These are phyloP conservation scores for Pristiophorus japonicus DNA, from an alignment of 2,113 vertebrate genomes.

Conservation along the genomic window DNA sequence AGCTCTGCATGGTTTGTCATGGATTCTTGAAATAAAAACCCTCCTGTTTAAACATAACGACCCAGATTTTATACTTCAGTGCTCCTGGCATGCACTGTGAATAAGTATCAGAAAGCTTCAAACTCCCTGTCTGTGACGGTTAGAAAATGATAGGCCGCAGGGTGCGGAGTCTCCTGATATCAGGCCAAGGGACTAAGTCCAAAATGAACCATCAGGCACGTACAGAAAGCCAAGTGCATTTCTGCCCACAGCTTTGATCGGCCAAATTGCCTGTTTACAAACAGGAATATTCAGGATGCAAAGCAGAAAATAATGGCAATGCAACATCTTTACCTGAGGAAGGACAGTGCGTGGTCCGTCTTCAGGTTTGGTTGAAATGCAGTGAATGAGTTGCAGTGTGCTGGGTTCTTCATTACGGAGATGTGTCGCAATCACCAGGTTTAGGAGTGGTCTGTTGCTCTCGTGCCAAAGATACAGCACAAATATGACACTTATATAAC, in stretches of 20 bases:
- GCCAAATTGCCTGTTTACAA: neutral
- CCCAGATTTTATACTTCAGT: neutral
- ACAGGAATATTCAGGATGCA: neutral
- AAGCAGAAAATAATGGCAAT: neutral
- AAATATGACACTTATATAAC: neutral
- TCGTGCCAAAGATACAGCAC: neutral
- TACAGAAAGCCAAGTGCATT: neutral
- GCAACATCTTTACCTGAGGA: neutral
- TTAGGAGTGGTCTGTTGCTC: neutral
- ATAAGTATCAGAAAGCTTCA: neutral
- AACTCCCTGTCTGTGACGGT: neutral
- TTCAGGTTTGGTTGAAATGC: neutral
- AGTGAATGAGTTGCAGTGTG: neutral
- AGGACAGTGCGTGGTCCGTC: neutral
- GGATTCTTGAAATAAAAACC: neutral
- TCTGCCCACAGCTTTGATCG: neutral
- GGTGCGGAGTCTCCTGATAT: neutral
- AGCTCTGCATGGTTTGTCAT: too few relatives aligned
- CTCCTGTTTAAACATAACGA: neutral
- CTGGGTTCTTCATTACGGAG: neutral
- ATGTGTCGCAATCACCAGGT: neutral
- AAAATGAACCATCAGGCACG: neutral
- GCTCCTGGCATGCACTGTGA: neutral
- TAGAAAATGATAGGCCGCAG: neutral
- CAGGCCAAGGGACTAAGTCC: neutral